phyloP scores from a whole-genome alignment of 2,888 invertebrate species.

The Glaucopsyche alexis region DNA sequence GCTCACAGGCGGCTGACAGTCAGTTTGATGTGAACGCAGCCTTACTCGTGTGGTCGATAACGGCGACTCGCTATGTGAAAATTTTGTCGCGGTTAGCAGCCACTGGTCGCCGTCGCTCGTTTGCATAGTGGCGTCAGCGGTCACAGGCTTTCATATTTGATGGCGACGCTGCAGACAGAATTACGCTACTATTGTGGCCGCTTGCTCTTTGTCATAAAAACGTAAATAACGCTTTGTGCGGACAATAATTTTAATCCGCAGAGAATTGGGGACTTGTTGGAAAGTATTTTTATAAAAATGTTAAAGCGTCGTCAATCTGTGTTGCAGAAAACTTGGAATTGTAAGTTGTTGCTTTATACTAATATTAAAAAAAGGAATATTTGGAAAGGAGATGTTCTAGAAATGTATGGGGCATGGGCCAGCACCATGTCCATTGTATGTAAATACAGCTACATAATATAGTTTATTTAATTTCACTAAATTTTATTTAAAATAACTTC shows the following conservation, averaged over 20 bases:
- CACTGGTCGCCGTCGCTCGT: not conserved
- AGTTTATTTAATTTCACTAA: too few relatives aligned
- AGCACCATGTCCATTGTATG: too few relatives aligned
- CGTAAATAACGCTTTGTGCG: slow-evolving; percentile 18
- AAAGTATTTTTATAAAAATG: slow-evolving; percentile 1
- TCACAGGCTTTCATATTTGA: slow-evolving; percentile 24
- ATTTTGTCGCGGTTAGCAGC: not conserved
- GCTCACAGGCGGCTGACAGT: too few relatives aligned
- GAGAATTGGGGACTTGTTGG: slow-evolving; percentile 5
- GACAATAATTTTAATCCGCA: slow-evolving; percentile 18
- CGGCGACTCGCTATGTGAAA: too few relatives aligned
- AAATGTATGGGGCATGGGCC: too few relatives aligned
- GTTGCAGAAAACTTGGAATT: not conserved
- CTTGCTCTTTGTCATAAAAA: slow-evolving; percentile 29
- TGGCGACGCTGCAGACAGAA: slow-evolving; percentile 5
- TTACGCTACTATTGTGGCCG: slow-evolving; percentile 16
- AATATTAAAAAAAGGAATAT: too few relatives aligned
- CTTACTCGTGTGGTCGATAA: too few relatives aligned
- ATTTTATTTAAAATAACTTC: too few relatives aligned
- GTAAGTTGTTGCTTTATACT: slow-evolving; percentile 45
- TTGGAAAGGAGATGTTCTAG: too few relatives aligned
- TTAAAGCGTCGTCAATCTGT: slow-evolving; percentile 33
- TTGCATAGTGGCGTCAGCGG: not conserved
- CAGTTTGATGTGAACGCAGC: too few relatives aligned
- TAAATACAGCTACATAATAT: too few relatives aligned